These are phyloP conservation scores for Euspilapteryx auroguttella DNA, from an alignment of 2,888 invertebrate genomes.

Conservation along the genomic window DNA sequence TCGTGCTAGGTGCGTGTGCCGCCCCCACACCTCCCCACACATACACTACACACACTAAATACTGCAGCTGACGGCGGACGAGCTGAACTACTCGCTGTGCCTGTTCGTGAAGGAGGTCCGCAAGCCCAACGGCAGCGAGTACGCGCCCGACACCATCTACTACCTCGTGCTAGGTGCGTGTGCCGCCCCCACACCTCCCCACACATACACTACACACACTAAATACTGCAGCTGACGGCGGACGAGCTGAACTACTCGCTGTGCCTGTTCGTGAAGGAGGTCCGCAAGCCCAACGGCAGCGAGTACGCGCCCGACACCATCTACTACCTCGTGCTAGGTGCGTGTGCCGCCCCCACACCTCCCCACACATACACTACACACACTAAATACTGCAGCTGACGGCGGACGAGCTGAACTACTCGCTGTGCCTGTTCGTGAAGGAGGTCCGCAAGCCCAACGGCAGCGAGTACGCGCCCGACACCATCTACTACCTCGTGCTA, in stretches of 20 bases:
- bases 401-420: slow-evolving; percentile 88
- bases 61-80: slow-evolving; percentile 85
- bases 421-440: slow-evolving; percentile 87
- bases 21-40: too few relatives aligned
- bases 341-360: too few relatives aligned
- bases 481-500: slow-evolving; percentile 91
- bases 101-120: slow-evolving; percentile 91
- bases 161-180: slow-evolving; percentile 88
- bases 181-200: too few relatives aligned
- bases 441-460: slow-evolving; percentile 93
- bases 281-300: slow-evolving; percentile 87
- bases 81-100: slow-evolving; percentile 86
- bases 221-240: slow-evolving; percentile 84
- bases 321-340: slow-evolving; percentile 91
- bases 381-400: slow-evolving; percentile 86
- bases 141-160: slow-evolving; percentile 93
- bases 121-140: slow-evolving; percentile 89
- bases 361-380: too few relatives aligned
- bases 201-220: too few relatives aligned
- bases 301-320: slow-evolving; percentile 95
- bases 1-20: slow-evolving; percentile 94
- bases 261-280: slow-evolving; percentile 90
- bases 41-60: too few relatives aligned
- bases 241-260: slow-evolving; percentile 90
- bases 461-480: slow-evolving; percentile 90